phyloP scores from a whole-genome alignment of 2,888 invertebrate species.

The Crossocerus cetratus region DNA sequence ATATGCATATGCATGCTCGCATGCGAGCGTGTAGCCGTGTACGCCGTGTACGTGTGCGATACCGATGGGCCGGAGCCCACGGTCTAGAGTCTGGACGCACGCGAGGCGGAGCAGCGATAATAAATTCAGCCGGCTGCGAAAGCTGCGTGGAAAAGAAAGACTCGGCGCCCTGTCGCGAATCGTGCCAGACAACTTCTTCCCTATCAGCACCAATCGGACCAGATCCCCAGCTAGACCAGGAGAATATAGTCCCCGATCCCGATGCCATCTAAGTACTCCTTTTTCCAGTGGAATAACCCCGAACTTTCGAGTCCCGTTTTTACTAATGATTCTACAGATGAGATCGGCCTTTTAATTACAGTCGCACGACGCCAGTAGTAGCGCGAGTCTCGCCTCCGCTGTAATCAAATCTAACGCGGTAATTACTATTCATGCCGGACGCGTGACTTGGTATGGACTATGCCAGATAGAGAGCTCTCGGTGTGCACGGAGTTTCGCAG shows the following conservation, averaged over 20 bases:
- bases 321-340: too few relatives aligned
- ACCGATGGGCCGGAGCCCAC: too few relatives aligned
- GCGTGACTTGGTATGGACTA: slow-evolving; percentile 47
- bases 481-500: too few relatives aligned
- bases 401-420: slow-evolving; percentile 45
- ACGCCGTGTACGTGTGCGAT: slow-evolving; percentile 11
- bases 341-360: neutral
- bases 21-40: slow-evolving; percentile 27
- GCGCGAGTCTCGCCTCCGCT: slow-evolving; percentile 13
- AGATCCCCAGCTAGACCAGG: too few relatives aligned
- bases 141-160: slow-evolving; percentile 20
- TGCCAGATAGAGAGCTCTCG: too few relatives aligned
- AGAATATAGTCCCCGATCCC: slow-evolving; percentile 1
- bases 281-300: too few relatives aligned
- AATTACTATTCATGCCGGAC: slow-evolving; percentile 54
- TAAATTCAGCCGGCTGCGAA: slow-evolving; percentile 41
- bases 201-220: too few relatives aligned
- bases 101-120: slow-evolving; percentile 46
- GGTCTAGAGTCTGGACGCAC: slow-evolving; percentile 22
- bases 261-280: neutral
- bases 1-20: slow-evolving; percentile 55
- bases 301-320: too few relatives aligned
- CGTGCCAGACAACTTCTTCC: too few relatives aligned
- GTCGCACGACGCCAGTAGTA: neutral
- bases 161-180: too few relatives aligned